phyloP scores from a whole-genome alignment of 2,113 vertebrate genomes.

The Aptenodytes patagonicus region DNA sequence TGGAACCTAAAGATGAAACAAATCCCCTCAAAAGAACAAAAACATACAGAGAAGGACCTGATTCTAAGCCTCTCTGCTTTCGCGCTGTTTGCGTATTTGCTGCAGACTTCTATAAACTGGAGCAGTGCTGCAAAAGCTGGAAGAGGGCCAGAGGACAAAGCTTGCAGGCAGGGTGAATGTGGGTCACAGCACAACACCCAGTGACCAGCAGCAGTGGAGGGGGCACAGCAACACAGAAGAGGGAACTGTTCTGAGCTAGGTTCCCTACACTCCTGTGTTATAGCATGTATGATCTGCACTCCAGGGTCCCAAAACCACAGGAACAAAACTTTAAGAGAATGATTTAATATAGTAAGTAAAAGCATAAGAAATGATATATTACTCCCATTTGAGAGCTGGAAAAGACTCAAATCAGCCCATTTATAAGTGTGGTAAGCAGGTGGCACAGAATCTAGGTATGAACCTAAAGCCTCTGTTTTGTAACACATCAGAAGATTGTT shows the following conservation, averaged over 20 bases:
- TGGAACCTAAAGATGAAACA: background rate
- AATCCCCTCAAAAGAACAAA: background rate
- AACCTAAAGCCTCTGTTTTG: background rate
- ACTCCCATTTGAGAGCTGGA: background rate
- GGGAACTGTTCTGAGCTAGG: background rate
- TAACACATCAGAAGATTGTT: background rate
- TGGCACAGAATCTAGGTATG: background rate
- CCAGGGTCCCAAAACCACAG: background rate
- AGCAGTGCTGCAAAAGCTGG: background rate
- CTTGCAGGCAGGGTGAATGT: constrained; percentile 26
- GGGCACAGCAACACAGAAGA: background rate
- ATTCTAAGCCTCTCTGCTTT: constrained; percentile 21
- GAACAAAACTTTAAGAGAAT: background rate
- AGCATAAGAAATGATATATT: background rate
- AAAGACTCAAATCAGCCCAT: background rate
- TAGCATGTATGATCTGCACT: rapidly evolving
- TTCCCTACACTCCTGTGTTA: background rate
- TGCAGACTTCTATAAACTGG: background rate
- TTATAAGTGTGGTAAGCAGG: background rate
- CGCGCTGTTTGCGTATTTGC: background rate
- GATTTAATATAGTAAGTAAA: background rate
- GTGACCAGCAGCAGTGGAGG: background rate
- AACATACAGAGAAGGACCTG: background rate
- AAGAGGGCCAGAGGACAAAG: constrained; percentile 11
- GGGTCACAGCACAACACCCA: constrained; percentile 15